Base-by-base conservation (phyloP, 2,888 invertebrate genomes). In the Nomada goodeniana region DNA sequence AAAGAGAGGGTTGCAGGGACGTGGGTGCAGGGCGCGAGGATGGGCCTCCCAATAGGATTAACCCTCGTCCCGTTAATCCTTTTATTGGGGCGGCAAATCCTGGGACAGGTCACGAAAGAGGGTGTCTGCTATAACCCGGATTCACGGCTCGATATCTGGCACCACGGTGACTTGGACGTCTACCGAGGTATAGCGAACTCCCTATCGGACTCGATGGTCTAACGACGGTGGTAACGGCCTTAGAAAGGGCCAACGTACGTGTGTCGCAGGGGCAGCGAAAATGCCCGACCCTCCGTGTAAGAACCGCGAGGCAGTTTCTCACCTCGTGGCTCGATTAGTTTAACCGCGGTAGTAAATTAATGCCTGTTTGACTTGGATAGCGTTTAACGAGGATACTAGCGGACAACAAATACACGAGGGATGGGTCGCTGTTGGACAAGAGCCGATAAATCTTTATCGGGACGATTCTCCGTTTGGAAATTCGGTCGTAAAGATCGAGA, bases 41-140 rank as follows among this genome's bases (percentile, higher is more conserved):
- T 84, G 90, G 86, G 88, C 89, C 91, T 91, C 90, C 92, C 91
- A 90, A 92, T 92, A 89, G 93, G 93, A 93, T 93, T 93, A 93
- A 92, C 91, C 92, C 91, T 92, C 92, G 92, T 93, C 91, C 91
- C 89, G 90, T 91, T 93, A 93, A 93, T 93, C 93, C 92, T 91
- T 92, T 93, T 93, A 93, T 93, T 93, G 93, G 92, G 84, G 89
- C 89, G 89, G 91, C 89, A 91, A 93, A 92, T 92, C 92, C 92
- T 89, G 88, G 87, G 91, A 90, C 89, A 89, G 91, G 90, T 90
- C 91, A 91, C 91, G 90, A 89, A 90, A 90, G 90, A 89, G 90
- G 91, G 89, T 91, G 88, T 84, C 87, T 76, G 85, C 72, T 59
- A 75, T 84, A 82, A 26, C 83, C 84, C 61, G 83, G 85, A 86